Conservation (phyloP, 64 coral and sea anemone species). For the Pocillopora verrucosa region DNA sequence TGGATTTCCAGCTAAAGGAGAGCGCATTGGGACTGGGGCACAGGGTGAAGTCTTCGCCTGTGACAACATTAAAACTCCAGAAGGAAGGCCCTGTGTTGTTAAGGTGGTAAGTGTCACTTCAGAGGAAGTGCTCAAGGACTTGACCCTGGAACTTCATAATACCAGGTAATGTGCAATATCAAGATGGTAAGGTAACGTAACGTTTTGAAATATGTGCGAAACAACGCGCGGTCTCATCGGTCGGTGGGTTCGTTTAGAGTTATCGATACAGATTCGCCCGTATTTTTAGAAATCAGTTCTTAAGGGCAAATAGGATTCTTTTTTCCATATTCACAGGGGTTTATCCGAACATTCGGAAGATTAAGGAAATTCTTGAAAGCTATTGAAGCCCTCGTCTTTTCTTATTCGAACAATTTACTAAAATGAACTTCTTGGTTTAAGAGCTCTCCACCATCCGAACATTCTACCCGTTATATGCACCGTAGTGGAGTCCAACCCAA, state of each 20-base stretch:
- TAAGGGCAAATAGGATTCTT: too few relatives aligned
- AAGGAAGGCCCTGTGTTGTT: constrained; percentile 54
- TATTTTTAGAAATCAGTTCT: too few relatives aligned
- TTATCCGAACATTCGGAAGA: too few relatives aligned
- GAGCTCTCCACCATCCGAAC: constrained; percentile 37
- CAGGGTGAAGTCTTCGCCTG: constrained; percentile 55
- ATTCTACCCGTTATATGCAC: constrained; percentile 63
- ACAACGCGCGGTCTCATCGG: too few relatives aligned
- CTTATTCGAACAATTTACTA: neutral
- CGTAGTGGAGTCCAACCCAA: constrained; percentile 16
- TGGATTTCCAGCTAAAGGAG: constrained; percentile 27
- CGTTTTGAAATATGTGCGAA: neutral
- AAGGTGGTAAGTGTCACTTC: constrained; percentile 43
- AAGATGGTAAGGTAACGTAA: neutral
- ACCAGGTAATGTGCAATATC: constrained; percentile 30
- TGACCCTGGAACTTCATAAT: constrained; percentile 60
- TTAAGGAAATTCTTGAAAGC: too few relatives aligned
- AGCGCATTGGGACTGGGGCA: constrained; percentile 48
- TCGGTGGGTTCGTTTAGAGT: too few relatives aligned
- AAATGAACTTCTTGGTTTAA: neutral
- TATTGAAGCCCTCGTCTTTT: neutral
- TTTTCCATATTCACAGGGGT: too few relatives aligned
- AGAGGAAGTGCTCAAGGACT: constrained; percentile 49
- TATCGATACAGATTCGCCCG: too few relatives aligned
- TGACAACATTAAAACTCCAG: constrained; percentile 42